Conservation (phyloP, 2,888 invertebrate species). For the Nezara viridula region DNA sequence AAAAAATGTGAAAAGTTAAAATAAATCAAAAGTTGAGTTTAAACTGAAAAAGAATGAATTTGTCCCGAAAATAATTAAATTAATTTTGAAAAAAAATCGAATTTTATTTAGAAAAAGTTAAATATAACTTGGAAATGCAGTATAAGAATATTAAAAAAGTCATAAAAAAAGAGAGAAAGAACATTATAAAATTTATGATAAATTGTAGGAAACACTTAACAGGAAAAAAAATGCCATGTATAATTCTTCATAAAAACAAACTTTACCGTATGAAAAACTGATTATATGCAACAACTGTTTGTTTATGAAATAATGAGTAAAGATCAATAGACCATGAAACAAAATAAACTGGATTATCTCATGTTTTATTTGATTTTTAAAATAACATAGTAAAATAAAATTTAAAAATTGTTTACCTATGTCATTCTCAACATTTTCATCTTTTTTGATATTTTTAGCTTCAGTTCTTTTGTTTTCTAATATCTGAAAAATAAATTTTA, state of each 20-base stretch:
- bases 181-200: no score
- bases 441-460: not conserved
- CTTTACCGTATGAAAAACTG: not conserved
- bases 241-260: not conserved
- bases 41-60: no score
- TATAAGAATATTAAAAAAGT: no score
- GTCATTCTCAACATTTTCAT: not conserved
- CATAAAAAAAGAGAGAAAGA: no score
- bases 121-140: no score
- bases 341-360: not conserved
- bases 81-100: no score
- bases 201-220: no score
- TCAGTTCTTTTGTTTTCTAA: not conserved
- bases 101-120: no score
- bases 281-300: not conserved
- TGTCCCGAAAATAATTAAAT: no score
- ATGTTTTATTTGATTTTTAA: not conserved
- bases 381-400: not conserved
- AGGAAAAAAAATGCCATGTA: no score
- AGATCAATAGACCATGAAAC: not conserved
- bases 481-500: not conserved
- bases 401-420: not conserved
- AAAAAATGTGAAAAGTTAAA: no score
- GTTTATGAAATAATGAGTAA: not conserved
- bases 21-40: no score